These are phyloP conservation scores for Mechanitis mazaeus DNA, from an alignment of 2,888 invertebrate genomes.

Conservation along the genomic window DNA sequence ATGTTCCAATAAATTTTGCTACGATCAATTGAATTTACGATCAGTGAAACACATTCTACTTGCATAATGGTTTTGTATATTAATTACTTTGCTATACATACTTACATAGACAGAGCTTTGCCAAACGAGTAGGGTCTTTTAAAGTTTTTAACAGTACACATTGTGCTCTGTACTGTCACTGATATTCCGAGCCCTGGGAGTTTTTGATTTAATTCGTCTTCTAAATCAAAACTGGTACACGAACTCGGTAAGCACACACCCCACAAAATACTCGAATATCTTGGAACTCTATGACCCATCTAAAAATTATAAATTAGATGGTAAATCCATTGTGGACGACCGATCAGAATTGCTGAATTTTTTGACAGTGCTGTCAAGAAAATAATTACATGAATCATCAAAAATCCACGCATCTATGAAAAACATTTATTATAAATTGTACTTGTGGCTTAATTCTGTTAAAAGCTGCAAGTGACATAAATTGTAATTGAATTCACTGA, in stretches of 20 bases:
- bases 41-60: neutral
- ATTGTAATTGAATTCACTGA: no score
- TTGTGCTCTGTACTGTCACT: slow-evolving; percentile 61
- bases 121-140: slow-evolving; percentile 63
- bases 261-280: slow-evolving; percentile 76
- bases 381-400: no score
- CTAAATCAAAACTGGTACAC: slow-evolving; percentile 72
- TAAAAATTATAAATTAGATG: slow-evolving; percentile 36
- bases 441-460: no score
- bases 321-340: no score
- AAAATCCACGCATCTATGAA: no score
- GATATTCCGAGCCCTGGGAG: slow-evolving; percentile 53
- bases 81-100: slow-evolving; percentile 20
- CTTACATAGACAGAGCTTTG: slow-evolving; percentile 68
- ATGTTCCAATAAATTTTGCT: slow-evolving; percentile 1
- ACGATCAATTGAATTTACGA: slow-evolving; percentile 5
- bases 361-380: no score
- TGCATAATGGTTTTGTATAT: neutral
- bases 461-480: no score
- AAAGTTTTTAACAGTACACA: slow-evolving; percentile 62
- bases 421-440: no score
- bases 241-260: slow-evolving; percentile 77
- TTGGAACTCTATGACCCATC: slow-evolving; percentile 78
- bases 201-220: slow-evolving; percentile 58
- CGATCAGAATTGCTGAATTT: no score